These are phyloP conservation scores for Patella ulyssiponensis DNA, from an alignment of 2,888 invertebrate genomes.

Conservation along the genomic window DNA sequence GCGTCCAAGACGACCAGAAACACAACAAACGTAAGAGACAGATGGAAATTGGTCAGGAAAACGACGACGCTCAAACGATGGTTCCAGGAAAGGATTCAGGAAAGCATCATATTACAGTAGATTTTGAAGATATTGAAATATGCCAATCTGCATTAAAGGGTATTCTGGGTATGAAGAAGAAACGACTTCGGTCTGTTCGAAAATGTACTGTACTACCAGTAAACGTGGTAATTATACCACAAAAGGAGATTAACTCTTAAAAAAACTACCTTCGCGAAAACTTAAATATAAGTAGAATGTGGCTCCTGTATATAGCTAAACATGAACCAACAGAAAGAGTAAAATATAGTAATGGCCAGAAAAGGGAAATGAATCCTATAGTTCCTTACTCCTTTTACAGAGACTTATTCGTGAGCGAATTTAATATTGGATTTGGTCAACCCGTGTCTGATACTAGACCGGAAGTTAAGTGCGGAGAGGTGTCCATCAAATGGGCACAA, in stretches of 20 bases:
- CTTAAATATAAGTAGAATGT: conserved; percentile 25
- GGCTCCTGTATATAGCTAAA: conserved; percentile 25
- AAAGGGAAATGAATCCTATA: conserved; percentile 11
- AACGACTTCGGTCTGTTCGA: not conserved
- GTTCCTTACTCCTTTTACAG: conserved; percentile 24
- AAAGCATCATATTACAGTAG: not conserved
- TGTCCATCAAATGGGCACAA: too few relatives aligned
- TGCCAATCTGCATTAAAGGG: not conserved
- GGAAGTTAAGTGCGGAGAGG: too few relatives aligned
- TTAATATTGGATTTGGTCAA: conserved; percentile 26
- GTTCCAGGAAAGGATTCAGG: not conserved
- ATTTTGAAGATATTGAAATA: not conserved
- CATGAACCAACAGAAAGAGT: conserved; percentile 27
- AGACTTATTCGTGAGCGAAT: conserved; percentile 22
- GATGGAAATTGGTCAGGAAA: not conserved
- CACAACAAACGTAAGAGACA: not conserved
- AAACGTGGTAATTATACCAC: conserved; percentile 6
- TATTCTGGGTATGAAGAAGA: not conserved
- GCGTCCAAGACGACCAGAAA: not conserved
- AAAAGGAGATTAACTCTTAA: not conserved
- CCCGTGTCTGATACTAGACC: conserved; percentile 30
- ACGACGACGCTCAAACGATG: not conserved
- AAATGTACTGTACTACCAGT: not conserved
- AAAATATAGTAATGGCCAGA: conserved; percentile 16
- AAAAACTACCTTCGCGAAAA: conserved; percentile 26